Evolutionary conservation across 2,888 invertebrate species (phyloP).

Genomic region (Sinopyrophorus schimmeli): DNA sequence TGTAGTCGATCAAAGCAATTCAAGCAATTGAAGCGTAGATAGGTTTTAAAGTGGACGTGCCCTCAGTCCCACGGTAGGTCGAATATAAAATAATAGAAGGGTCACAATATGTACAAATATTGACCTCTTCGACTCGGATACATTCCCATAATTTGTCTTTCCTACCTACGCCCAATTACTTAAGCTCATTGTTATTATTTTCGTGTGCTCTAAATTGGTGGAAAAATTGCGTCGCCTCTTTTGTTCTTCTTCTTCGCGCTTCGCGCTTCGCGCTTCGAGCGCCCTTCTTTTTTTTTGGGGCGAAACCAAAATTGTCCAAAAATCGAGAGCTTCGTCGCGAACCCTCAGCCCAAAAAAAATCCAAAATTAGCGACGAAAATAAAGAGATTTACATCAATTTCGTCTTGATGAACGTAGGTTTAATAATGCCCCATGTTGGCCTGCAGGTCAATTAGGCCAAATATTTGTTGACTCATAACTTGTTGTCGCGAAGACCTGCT

Average conservation of each 20-base stretch:
- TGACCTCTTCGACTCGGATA: constrained; percentile 41
- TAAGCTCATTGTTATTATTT: constrained; percentile 26
- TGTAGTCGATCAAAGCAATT: constrained; percentile 31
- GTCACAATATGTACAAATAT: constrained; percentile 47
- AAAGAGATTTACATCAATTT: background rate
- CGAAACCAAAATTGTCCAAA: too few species aligned
- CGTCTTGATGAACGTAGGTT: constrained; percentile 47
- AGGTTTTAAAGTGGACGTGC: constrained; percentile 24
- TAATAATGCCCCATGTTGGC: constrained; percentile 52
- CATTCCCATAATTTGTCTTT: constrained; percentile 31
- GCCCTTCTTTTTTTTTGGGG: too few species aligned
- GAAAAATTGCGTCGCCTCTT: constrained; percentile 21
- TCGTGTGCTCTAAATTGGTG: constrained; percentile 29
- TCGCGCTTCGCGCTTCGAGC: too few species aligned
- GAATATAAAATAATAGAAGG: constrained; percentile 35
- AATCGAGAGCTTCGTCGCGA: background rate
- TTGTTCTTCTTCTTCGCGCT: too few species aligned
- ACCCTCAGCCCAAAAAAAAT: background rate
- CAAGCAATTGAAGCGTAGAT: constrained; percentile 32
- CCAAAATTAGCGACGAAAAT: constrained; percentile 2
- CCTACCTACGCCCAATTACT: constrained; percentile 40
- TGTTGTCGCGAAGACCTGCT: constrained; percentile 26
- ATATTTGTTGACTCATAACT: constrained; percentile 47
- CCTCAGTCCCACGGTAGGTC: constrained; percentile 33
- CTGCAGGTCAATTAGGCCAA: constrained; percentile 56